These are phyloP conservation scores for Myotis vivesi DNA, from an alignment of 2,797 vertebrate species.

Conservation along the genomic window DNA sequence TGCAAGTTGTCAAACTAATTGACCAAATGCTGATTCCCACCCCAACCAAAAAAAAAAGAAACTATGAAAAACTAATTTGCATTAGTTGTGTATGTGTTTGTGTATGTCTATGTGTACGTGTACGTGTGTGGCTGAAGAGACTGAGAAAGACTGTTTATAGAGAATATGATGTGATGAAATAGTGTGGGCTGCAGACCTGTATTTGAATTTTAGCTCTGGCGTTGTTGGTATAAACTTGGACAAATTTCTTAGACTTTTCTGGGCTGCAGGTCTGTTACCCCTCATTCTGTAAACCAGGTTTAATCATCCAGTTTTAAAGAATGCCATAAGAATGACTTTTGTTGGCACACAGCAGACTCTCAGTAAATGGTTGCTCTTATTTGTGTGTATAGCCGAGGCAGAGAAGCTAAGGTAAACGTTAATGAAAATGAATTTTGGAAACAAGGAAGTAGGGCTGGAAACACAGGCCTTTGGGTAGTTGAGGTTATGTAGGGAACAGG, in stretches of 20 bases:
- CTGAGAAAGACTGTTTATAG: neutral
- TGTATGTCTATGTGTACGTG: too few species aligned
- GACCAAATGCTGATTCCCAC: neutral
- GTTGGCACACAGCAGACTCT: neutral
- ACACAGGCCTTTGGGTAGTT: neutral
- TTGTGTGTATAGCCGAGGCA: neutral
- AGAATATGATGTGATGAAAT: neutral
- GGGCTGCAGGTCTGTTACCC: neutral
- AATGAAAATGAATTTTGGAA: neutral
- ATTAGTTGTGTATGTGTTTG: too few species aligned
- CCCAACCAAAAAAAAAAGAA: neutral
- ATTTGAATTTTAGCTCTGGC: neutral
- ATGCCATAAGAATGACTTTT: neutral
- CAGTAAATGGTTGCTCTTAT: neutral
- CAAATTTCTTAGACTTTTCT: neutral
- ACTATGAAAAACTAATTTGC: neutral
- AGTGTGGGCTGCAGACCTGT: neutral
- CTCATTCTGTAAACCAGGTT: neutral
- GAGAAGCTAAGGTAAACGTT: neutral
- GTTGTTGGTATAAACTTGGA: neutral
- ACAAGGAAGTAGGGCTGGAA: neutral
- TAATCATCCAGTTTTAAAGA: neutral
- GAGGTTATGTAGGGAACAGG: neutral
- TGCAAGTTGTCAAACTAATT: neutral
- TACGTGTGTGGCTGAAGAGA: neutral